phyloP scores from a whole-genome alignment of 2,888 invertebrate genomes.

The Anorthoa munda region DNA sequence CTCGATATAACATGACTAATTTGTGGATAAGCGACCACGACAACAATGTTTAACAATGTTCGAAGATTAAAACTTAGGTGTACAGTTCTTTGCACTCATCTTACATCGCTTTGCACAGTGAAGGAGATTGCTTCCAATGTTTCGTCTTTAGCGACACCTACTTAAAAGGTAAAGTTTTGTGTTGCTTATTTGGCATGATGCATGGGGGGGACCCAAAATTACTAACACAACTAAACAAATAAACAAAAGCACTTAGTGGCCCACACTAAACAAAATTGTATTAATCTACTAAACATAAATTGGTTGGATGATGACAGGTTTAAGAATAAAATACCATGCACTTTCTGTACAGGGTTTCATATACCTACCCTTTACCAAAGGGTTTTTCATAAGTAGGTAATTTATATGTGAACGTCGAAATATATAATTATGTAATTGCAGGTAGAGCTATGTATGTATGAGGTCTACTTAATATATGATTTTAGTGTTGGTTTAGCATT shows the following conservation, averaged over 20 bases:
- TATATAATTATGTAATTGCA: constrained; percentile 35
- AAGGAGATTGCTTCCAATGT: constrained; percentile 86
- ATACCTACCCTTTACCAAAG: constrained; percentile 9
- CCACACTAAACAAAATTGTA: constrained; percentile 63
- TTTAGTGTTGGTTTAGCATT: constrained; percentile 44
- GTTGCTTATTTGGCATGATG: constrained; percentile 89
- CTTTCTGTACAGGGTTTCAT: constrained; percentile 64
- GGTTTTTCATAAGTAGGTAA: neutral
- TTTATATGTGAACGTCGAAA: constrained; percentile 38
- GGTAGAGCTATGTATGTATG: constrained; percentile 38
- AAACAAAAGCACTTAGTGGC: constrained; percentile 63
- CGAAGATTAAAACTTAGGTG: constrained; percentile 69
- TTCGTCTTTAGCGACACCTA: constrained; percentile 81
- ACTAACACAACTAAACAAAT: constrained; percentile 71
- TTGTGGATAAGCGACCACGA: constrained; percentile 67
- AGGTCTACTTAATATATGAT: constrained; percentile 21
- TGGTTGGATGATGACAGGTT: constrained; percentile 39
- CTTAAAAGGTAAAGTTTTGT: constrained; percentile 88
- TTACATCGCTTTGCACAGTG: constrained; percentile 88
- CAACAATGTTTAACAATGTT: constrained; percentile 69
- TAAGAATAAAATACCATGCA: constrained; percentile 85
- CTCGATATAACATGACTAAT: constrained; percentile 81
- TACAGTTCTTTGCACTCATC: constrained; percentile 82
- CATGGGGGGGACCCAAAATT: constrained; percentile 71
- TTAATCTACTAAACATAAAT: constrained; percentile 55